Base-by-base conservation (phyloP, 2,113 vertebrate genomes). In the Coptodon bakossiorum region DNA sequence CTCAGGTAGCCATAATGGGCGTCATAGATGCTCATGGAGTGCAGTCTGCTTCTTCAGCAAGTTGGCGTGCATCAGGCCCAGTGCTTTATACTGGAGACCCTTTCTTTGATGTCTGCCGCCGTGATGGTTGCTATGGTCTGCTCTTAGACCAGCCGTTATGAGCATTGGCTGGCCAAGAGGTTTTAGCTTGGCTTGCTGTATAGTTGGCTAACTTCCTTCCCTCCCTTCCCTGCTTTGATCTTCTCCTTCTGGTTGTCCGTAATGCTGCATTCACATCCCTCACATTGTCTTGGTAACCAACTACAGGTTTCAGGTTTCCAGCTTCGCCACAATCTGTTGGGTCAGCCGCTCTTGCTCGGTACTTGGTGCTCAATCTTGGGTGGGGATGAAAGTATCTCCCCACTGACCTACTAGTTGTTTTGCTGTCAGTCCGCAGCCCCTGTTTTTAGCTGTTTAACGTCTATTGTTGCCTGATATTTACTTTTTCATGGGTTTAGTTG, bases 1-100 rank as follows among this genome's bases (percentile, higher is more conserved):
- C 27, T 57, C 24, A 27, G 54, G 24, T 3, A 57, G 54, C 24
- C 54, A 57, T 0, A 29, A 14, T 3, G 12, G 54, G 54, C 0
- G 4, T 57, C 24, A 57, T 3, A 27, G 24, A 29, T 27, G 12
- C 54, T 14, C 24, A 27, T 2, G 54, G 6, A 57, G 54, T 8
- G 54, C 12, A 57, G 24, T 27, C 12, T 14, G 54, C 0, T 57
- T 57, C 2, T 57, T 57, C 24, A 57, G 54, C 24, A 57, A 57
- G 24, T 27, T 57, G 4, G 24, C 12, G 4, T 57, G 12, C 54
- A 57, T 57, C 54, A 14, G 12, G 54, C 54, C 22, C 27, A 22
- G 22, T 56, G 22, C 54, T 27, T 27, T 27, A 56, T 56, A 56
- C 6, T 56, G 11, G 22, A 57, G 54, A 57, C 22, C 54, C 22